Percentiles rank a stretch among this genome's conserved stretches.
Conservation (phyloP, 2,888 invertebrate genomes). For the Eupithecia inturbata region DNA sequence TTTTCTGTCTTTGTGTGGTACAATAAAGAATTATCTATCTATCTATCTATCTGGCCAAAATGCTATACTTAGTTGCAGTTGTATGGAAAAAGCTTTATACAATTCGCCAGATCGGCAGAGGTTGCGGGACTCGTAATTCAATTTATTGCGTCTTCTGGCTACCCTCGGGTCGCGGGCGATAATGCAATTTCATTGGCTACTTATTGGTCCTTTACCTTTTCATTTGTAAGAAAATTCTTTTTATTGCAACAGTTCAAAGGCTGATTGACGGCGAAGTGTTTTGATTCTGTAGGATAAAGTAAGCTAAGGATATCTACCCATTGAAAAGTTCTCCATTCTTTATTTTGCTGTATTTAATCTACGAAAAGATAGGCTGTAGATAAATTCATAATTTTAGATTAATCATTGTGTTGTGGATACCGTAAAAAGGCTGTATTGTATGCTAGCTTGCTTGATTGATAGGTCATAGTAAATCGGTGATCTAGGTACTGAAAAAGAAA, state of each 20-base stretch:
- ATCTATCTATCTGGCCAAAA: no score
- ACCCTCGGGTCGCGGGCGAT: conserved; percentile 66
- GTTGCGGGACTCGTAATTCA: conserved; percentile 72
- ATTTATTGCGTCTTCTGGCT: conserved; percentile 69
- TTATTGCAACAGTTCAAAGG: conserved; percentile 41
- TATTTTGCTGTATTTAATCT: no score
- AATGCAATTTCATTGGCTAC: conserved; percentile 80
- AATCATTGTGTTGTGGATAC: no score
- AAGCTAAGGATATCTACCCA: no score
- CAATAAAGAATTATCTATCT: no score
- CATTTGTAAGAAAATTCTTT: conserved; percentile 55
- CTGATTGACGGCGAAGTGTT: conserved; percentile 14
- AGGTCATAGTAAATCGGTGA: no score
- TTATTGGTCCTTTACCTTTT: conserved; percentile 79
- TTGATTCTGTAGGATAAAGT: neutral
- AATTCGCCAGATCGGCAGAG: conserved; percentile 56
- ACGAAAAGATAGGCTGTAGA: no score
- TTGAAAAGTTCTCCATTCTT: no score
- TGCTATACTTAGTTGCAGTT: neutral
- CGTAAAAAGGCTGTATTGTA: no score
- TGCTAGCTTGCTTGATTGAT: no score
- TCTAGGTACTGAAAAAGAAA: neutral
- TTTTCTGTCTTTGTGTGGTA: no score
- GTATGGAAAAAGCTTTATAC: conserved; percentile 8
- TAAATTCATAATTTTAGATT: no score